Percentiles rank a stretch among this genome's conserved stretches.
These are phyloP conservation scores for Glareola pratincola DNA, from an alignment of 2,113 vertebrate genomes.

Conservation along the genomic window DNA sequence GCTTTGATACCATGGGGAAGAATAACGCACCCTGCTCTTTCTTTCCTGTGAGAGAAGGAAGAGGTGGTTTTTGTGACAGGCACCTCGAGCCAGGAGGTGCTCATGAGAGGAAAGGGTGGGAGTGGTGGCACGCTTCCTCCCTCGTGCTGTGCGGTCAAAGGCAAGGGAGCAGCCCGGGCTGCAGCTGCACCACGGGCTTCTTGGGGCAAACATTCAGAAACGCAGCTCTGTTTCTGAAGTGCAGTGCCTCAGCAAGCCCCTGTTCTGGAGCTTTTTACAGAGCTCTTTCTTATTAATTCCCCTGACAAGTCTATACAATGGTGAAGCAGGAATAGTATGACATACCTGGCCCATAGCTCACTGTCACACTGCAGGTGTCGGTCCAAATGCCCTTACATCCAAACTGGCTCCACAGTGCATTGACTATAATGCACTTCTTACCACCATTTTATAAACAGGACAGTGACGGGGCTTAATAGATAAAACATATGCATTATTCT, in stretches of 20 bases:
- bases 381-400: background rate
- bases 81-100: background rate
- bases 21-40: background rate
- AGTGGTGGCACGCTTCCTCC: background rate
- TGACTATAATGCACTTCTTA: background rate
- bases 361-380: background rate
- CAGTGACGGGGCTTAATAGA: background rate
- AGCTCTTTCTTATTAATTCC: background rate
- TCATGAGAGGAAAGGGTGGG: background rate
- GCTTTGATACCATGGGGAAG: background rate
- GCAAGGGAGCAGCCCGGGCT: background rate
- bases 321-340: background rate
- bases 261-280: background rate
- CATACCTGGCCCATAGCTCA: background rate
- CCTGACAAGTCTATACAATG: background rate
- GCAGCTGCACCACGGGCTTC: background rate
- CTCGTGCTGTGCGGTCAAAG: rapidly evolving
- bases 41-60: background rate
- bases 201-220: background rate
- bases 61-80: background rate
- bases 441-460: background rate
- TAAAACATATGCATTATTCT: background rate
- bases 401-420: background rate
- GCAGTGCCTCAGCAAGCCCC: background rate
- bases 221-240: background rate